phyloP scores from a whole-genome alignment of 2,888 invertebrate species.

The Ectemnius continuus region DNA sequence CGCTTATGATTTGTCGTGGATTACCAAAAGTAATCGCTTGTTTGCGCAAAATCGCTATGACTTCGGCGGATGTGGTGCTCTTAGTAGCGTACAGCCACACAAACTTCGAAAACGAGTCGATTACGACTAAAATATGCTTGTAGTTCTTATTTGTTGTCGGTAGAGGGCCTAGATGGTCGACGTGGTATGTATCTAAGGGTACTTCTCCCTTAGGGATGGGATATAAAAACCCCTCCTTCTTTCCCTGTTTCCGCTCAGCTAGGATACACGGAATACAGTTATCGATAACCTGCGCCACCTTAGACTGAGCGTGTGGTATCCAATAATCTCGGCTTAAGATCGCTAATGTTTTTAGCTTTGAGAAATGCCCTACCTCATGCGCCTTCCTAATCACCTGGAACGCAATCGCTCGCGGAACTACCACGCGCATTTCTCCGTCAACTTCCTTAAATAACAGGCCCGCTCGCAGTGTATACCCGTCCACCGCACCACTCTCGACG shows the following conservation, averaged over 20 bases:
- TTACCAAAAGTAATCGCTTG: constrained; percentile 25
- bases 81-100: constrained; percentile 22
- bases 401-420: constrained; percentile 70
- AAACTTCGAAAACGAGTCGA: constrained; percentile 12
- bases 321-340: constrained; percentile 27
- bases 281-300: constrained; percentile 27
- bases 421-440: constrained; percentile 41
- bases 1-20: constrained; percentile 17
- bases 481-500: constrained; percentile 19
- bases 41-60: constrained; percentile 13
- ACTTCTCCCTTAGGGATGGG: constrained; percentile 25
- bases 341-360: constrained; percentile 8
- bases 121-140: constrained; percentile 29
- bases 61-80: neutral
- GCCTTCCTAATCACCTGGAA: constrained; percentile 66
- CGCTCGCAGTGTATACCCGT: constrained; percentile 47
- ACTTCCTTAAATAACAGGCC: constrained; percentile 31
- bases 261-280: constrained; percentile 44
- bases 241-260: constrained; percentile 16
- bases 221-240: constrained; percentile 36
- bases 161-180: constrained; percentile 40
- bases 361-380: constrained; percentile 35
- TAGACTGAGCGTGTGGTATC: constrained; percentile 31
- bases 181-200: constrained; percentile 28
- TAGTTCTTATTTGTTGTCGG: constrained; percentile 31